Percentiles rank a stretch among this genome's conserved stretches.
Evolutionary conservation across 1,140 invertebrate species (phyloP).

Genomic region (Atta cephalotes): DNA sequence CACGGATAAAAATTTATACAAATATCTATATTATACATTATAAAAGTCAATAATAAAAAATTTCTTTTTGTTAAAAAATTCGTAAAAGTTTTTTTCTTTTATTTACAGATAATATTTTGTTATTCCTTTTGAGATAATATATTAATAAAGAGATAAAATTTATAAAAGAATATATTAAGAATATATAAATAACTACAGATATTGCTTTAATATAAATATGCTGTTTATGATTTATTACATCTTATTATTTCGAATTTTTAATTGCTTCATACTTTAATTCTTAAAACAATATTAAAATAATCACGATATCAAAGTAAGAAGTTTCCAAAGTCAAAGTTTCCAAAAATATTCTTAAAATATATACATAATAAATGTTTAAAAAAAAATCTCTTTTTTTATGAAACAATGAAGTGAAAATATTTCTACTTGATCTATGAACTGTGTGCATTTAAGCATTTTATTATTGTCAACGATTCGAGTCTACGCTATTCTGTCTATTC

Average conservation of each 20-base stretch:
- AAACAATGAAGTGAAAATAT: background rate
- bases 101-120: background rate
- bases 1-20: background rate
- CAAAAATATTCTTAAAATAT: background rate
- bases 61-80: background rate
- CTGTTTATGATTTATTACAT: background rate
- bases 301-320: background rate
- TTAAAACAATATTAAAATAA: background rate
- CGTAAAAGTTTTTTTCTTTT: background rate
- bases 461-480: slow-evolving; percentile 4
- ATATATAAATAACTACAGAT: background rate
- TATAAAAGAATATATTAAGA: background rate
- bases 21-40: background rate
- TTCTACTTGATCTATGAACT: background rate
- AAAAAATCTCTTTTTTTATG: background rate
- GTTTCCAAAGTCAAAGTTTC: background rate
- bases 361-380: background rate
- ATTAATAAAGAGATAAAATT: background rate
- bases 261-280: slow-evolving; percentile 12
- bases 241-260: slow-evolving; percentile 4
- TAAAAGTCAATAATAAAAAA: background rate
- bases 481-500: slow-evolving; percentile 9
- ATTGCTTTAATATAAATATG: background rate
- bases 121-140: background rate
- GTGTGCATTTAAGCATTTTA: background rate